Evolutionary conservation across 2,888 invertebrate species (phyloP), one percentile per base, ranked within the genome.

Genomic region (Trichopria drosophilae): DNA sequence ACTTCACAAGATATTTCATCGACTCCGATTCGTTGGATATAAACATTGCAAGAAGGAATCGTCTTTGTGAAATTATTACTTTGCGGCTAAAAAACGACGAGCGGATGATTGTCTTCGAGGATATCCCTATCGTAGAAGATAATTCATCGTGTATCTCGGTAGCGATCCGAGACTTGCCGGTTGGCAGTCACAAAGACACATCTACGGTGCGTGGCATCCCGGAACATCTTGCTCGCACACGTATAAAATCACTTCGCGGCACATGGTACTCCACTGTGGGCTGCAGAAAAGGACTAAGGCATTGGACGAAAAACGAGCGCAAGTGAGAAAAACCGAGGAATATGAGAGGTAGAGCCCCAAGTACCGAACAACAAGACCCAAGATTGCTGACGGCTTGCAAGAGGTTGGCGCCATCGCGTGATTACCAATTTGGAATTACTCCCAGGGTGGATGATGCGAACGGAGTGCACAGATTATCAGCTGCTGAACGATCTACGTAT

Each of bases 371-470:
- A 73, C 70, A 68, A 73, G 71, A 71, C 66, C 64, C 63, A 66
- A 73, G 72, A 74, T 73, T 74, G 70, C 72, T 68, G 69, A 70
- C 68, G 69, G 71, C 58, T 67, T 64, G 68, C 70, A 13, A 68
- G 68, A 69, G 73, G 64, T 69, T 74, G 75, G 75, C 74, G 75
- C 75, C 74, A 73, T 75, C 71, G 74, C 73, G 70, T 72, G 73
- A 75, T 75, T 75, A 75, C 72, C 75, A 75, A 75, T 75, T 75
- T 74, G 66, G 71, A 74, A 73, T 75, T 75, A 70, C 67, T 67
- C 60, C 42, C 51, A 19, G 51, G 51, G 58, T 58, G 61, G 62
- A 65, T 59, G 64, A 62, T 61, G 56, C 65, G 62, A 65, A 63
- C 65, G 64, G 49, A 52, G 51, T 52, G 55, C 63, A 53, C 51